These are phyloP conservation scores for Tuta absoluta DNA, from an alignment of 2,888 invertebrate genomes.

Conservation along the genomic window DNA sequence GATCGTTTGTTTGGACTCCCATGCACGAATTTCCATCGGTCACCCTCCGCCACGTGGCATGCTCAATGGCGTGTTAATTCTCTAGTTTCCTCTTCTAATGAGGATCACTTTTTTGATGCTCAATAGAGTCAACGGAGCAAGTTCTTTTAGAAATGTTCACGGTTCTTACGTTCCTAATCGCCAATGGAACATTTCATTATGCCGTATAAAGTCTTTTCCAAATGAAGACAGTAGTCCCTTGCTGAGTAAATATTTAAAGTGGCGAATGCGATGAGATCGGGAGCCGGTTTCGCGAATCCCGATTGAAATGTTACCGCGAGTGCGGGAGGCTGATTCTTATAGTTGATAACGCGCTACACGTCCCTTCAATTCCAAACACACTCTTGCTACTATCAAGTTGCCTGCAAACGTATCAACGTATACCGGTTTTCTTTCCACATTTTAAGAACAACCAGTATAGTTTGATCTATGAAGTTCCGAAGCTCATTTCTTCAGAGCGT, in stretches of 20 bases:
- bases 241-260: slow-evolving; percentile 31
- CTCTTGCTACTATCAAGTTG: slow-evolving; percentile 49
- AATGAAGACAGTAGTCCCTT: slow-evolving; percentile 23
- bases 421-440: too few species aligned
- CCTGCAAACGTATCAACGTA: too few species aligned
- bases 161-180: not conserved
- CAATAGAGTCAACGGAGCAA: not conserved
- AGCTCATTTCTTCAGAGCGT: slow-evolving; percentile 54
- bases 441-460: too few species aligned
- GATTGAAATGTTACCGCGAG: slow-evolving; percentile 67
- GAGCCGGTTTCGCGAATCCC: slow-evolving; percentile 63
- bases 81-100: slow-evolving; percentile 49
- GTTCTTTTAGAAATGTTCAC: slow-evolving; percentile 28
- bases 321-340: slow-evolving; percentile 48
- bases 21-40: slow-evolving; percentile 54
- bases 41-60: slow-evolving; percentile 62
- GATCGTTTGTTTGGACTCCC: slow-evolving; percentile 52
- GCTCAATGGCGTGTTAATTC: slow-evolving; percentile 61
- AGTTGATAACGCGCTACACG: slow-evolving; percentile 55
- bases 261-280: slow-evolving; percentile 49
- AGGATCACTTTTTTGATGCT: slow-evolving; percentile 34
- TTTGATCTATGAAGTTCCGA: slow-evolving; percentile 49
- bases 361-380: slow-evolving; percentile 57
- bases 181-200: not conserved
- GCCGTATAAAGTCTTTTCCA: slow-evolving; percentile 27